Conservation (phyloP, 2,797 vertebrate species). For the Propithecus perrieri region DNA sequence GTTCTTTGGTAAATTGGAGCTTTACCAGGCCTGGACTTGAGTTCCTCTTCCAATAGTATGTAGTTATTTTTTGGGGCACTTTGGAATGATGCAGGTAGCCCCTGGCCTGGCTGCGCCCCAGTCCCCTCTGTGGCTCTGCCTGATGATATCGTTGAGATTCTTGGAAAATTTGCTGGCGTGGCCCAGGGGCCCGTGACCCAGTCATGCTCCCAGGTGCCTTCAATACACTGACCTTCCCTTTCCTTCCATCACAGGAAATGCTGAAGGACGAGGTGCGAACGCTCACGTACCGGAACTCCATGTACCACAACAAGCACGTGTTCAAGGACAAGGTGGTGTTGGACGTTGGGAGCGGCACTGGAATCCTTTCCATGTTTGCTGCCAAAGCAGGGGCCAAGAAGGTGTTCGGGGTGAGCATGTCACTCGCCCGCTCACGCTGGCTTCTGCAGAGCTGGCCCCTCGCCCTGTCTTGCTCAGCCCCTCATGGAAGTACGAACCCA, state of each 20-base stretch:
- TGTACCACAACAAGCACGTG: conserved; percentile 99
- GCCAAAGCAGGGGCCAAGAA: conserved; percentile 98
- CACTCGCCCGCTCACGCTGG: fast-evolving
- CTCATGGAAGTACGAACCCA: neutral
- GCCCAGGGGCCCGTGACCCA: too few relatives aligned
- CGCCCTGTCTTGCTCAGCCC: neutral
- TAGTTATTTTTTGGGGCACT: neutral
- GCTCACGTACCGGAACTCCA: conserved; percentile 97
- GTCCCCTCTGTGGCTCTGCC: neutral
- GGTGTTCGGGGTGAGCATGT: conserved; percentile 93
- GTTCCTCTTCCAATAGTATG: neutral
- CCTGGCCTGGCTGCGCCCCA: too few relatives aligned
- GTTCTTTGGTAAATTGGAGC: neutral
- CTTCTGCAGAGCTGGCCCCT: neutral
- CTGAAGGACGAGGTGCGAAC: conserved; percentile 98
- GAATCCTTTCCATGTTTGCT: conserved; percentile 99
- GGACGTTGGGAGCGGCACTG: conserved; percentile 98
- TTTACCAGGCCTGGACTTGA: neutral
- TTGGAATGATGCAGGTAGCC: neutral
- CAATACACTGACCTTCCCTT: neutral
- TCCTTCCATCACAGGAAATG: conserved; percentile 91
- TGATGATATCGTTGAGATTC: neutral
- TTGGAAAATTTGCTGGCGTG: neutral
- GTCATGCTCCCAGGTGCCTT: too few relatives aligned
- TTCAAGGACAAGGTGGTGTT: conserved; percentile 98